A percentile compares a stretch with the other conserved stretches of the same genome.
phyloP scores from a whole-genome alignment of 37 sponge, comb jelly and placozoan species.

The Spongilla lacustris region DNA sequence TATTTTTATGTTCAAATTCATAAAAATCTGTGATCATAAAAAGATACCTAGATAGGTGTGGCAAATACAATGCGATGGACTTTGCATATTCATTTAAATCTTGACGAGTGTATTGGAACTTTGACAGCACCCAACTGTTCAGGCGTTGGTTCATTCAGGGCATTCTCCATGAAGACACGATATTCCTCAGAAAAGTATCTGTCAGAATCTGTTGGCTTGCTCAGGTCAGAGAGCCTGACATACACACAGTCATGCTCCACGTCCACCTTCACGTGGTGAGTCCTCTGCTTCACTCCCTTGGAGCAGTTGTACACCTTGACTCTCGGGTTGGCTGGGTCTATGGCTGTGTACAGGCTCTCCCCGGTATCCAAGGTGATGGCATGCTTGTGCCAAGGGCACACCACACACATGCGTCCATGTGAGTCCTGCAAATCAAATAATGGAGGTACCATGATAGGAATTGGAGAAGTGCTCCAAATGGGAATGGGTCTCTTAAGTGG shows the following conservation, averaged over 20 bases:
- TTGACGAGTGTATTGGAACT: conserved; percentile 65
- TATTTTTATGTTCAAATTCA: no score
- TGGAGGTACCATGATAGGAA: no score
- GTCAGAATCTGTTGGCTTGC: conserved; percentile 60
- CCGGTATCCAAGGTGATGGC: conserved; percentile 86
- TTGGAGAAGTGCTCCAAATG: no score
- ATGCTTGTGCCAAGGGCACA: conserved; percentile 92
- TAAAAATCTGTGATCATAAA: no score
- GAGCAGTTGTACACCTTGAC: conserved; percentile 56
- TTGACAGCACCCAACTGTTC: conserved; percentile 10
- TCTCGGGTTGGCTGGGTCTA: conserved; percentile 70
- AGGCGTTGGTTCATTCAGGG: conserved; percentile 56
- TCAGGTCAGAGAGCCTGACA: conserved; percentile 62
- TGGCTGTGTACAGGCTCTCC: conserved; percentile 86
- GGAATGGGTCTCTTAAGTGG: no score
- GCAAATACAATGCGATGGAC: no score
- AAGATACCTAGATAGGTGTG: no score
- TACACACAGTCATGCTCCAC: conserved; percentile 36
- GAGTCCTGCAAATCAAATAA: conserved; percentile 51
- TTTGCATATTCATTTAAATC: conserved; percentile 4
- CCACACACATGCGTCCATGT: conserved; percentile 83
- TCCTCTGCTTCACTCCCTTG: conserved; percentile 86
- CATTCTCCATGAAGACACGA: conserved; percentile 59
- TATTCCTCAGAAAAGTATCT: conserved; percentile 71
- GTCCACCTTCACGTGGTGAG: conserved; percentile 56